Evolutionary conservation across 2,888 invertebrate genomes (phyloP).

Genomic region (Plutella xylostella): DNA sequence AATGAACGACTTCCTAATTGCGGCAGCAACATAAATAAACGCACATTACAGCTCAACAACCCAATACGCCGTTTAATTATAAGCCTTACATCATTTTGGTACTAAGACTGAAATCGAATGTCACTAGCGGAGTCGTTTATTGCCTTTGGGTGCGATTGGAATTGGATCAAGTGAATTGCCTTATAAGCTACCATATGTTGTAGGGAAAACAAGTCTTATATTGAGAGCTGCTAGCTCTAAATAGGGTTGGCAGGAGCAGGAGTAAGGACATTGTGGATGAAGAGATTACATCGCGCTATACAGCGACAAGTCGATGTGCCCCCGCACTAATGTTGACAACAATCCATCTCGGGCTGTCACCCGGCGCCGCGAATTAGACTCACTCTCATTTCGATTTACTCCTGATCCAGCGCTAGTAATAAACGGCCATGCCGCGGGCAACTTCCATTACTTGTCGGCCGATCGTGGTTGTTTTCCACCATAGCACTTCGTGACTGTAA

Average conservation of each 20-base stretch:
- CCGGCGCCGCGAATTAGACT: conserved; percentile 61
- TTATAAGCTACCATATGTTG: conserved; percentile 12
- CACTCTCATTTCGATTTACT: conserved; percentile 65
- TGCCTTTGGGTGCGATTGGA: conserved; percentile 34
- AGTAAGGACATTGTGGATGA: not conserved
- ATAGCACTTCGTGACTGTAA: conserved; percentile 35
- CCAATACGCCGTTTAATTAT: conserved; percentile 48
- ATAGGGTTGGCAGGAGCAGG: not conserved
- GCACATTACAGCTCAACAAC: conserved; percentile 57
- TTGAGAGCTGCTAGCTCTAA: conserved; percentile 23
- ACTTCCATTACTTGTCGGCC: conserved; percentile 34
- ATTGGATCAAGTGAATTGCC: not conserved
- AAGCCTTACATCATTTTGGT: conserved; percentile 51
- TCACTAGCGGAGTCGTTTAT: conserved; percentile 43
- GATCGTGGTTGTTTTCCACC: conserved; percentile 19
- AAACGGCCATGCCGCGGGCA: conserved; percentile 29
- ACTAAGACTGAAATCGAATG: conserved; percentile 57
- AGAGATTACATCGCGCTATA: not conserved
- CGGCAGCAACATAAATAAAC: conserved; percentile 61
- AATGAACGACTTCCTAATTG: conserved; percentile 71
- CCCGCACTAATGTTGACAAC: conserved; percentile 66
- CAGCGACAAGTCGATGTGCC: conserved; percentile 58
- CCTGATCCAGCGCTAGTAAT: conserved; percentile 40
- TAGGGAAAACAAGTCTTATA: conserved; percentile 38
- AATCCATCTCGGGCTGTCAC: conserved; percentile 63